phyloP scores from a whole-genome alignment of 1,140 invertebrate genomes.

The Euschistus heros region DNA sequence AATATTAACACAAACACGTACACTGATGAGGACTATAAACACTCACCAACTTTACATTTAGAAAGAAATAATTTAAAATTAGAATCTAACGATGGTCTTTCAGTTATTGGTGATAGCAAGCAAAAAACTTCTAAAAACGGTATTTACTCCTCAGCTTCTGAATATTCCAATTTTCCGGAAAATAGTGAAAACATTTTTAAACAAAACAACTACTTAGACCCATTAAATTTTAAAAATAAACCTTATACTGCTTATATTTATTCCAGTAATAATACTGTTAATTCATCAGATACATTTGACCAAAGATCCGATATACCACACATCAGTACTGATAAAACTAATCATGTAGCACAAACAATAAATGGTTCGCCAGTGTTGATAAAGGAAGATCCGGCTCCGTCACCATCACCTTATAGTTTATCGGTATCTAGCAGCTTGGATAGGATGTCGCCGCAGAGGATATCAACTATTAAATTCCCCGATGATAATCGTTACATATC shows the following conservation, averaged over 20 bases:
- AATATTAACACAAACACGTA: too few species aligned
- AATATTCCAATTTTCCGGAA: too few species aligned
- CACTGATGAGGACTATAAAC: too few species aligned
- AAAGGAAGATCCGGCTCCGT: not conserved
- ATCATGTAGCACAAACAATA: not conserved
- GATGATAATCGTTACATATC: not conserved
- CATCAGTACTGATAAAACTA: not conserved
- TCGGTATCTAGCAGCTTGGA: not conserved
- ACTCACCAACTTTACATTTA: too few species aligned
- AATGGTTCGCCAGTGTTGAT: not conserved
- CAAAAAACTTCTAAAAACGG: too few species aligned
- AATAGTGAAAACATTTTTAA: too few species aligned
- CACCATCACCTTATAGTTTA: not conserved
- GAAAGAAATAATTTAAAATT: too few species aligned
- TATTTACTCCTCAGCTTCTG: too few species aligned
- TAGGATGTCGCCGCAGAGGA: not conserved
- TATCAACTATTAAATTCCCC: not conserved
- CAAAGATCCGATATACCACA: not conserved
- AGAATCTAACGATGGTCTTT: too few species aligned
- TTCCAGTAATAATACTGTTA: not conserved
- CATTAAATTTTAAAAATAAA: not conserved
- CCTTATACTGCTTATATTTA: slow-evolving; percentile 10
- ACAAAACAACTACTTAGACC: too few species aligned
- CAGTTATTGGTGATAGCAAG: too few species aligned
- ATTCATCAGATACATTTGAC: not conserved